A percentile compares a stretch with the other conserved stretches of the same genome.
These are phyloP conservation scores for Agrypnia vestita DNA, from an alignment of 1,140 invertebrate genomes.

Conservation along the genomic window DNA sequence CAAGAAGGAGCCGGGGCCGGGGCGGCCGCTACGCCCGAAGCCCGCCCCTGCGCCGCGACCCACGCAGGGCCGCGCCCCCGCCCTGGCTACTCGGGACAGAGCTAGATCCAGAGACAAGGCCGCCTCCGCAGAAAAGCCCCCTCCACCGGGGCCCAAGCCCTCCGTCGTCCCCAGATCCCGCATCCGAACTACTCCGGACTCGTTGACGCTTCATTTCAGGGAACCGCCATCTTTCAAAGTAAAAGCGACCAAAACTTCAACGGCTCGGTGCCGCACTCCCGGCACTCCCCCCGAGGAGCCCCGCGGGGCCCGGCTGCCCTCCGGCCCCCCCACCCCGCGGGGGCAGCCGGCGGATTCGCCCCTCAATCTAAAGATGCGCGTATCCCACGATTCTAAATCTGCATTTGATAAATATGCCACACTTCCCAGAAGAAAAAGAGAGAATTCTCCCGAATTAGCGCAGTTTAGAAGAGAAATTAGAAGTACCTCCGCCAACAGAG, in stretches of 20 bases:
- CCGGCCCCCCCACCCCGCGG: constrained; percentile 23
- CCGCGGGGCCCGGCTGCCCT: constrained; percentile 59
- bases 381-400: constrained; percentile 70
- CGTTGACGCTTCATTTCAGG: constrained; percentile 67
- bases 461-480: constrained; percentile 64
- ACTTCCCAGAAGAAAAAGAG: constrained; percentile 79
- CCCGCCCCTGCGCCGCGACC: constrained; percentile 73
- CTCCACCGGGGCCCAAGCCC: constrained; percentile 71
- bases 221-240: constrained; percentile 71
- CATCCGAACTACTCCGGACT: constrained; percentile 67
- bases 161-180: constrained; percentile 73
- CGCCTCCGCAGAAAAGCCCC: constrained; percentile 66
- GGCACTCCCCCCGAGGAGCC: constrained; percentile 45
- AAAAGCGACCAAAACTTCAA: constrained; percentile 74
- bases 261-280: constrained; percentile 73
- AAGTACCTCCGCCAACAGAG: constrained; percentile 68
- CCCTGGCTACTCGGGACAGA: constrained; percentile 70
- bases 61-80: constrained; percentile 71
- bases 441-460: constrained; percentile 73
- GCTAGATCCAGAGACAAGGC: constrained; percentile 74
- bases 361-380: constrained; percentile 64
- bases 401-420: constrained; percentile 83
- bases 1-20: constrained; percentile 65
- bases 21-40: constrained; percentile 63
- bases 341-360: constrained; percentile 62